Conservation (phyloP, 2,797 vertebrate species). For the Oreonectes daqikongensis region DNA sequence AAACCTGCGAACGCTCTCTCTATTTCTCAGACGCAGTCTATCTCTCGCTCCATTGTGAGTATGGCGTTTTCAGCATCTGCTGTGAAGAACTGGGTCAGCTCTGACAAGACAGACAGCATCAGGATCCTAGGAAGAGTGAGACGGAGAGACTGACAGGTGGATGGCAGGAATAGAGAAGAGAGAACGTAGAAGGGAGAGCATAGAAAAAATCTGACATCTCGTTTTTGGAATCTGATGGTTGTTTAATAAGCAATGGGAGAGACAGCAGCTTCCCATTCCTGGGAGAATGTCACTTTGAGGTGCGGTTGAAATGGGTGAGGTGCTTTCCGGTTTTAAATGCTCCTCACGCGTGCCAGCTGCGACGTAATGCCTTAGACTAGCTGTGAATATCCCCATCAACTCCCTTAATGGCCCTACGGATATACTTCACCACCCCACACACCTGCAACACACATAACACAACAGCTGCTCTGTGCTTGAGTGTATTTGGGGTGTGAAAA, state of each 20-base stretch:
- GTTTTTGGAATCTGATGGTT: conserved; percentile 4
- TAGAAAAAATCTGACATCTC: background rate
- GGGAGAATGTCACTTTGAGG: conserved; percentile 44
- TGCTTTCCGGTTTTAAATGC: conserved; percentile 48
- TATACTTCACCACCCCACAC: conserved; percentile 44
- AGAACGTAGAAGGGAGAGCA: background rate
- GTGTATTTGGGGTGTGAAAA: conserved; percentile 20
- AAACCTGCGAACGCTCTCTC: conserved; percentile 27
- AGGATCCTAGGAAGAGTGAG: conserved; percentile 6
- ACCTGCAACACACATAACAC: conserved; percentile 52
- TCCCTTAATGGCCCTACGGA: conserved; percentile 52
- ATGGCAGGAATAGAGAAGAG: conserved; percentile 16
- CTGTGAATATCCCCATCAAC: conserved; percentile 52
- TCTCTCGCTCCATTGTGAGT: conserved; percentile 32
- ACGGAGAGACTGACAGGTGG: conserved; percentile 12
- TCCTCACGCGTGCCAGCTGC: conserved; percentile 35
- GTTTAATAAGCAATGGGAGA: conserved; percentile 5
- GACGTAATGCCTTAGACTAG: conserved; percentile 48
- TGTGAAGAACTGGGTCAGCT: conserved; percentile 47
- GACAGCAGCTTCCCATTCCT: background rate
- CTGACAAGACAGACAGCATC: conserved; percentile 33
- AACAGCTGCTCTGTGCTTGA: conserved; percentile 36
- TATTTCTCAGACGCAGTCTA: conserved; percentile 28
- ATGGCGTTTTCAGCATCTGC: conserved; percentile 38
- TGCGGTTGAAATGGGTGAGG: conserved; percentile 16